These are phyloP conservation scores for Clupea harengus DNA, from an alignment of 2,113 vertebrate species.

Conservation along the genomic window DNA sequence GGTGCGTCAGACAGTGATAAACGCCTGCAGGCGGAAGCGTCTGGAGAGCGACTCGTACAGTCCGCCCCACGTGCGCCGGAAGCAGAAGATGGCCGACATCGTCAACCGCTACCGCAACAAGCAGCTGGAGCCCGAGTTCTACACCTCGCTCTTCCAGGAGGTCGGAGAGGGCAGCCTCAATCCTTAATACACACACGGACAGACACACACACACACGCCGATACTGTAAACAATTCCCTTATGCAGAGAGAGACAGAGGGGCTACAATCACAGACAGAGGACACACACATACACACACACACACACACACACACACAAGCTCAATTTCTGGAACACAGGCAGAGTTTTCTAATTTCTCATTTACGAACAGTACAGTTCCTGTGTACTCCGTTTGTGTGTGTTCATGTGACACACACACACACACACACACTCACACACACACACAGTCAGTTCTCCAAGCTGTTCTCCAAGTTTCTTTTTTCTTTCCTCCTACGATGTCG, in stretches of 20 bases:
- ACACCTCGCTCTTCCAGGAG: conserved; percentile 88
- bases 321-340: too few species aligned
- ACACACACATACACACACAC: neutral
- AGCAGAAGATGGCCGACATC: conserved; percentile 88
- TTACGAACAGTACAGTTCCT: too few species aligned
- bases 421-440: neutral
- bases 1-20: conserved; percentile 87
- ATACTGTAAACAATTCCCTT: neutral
- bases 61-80: conserved; percentile 84
- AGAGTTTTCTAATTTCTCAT: too few species aligned
- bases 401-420: neutral
- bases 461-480: neutral
- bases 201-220: neutral
- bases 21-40: conserved; percentile 84
- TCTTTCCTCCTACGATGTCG: neutral
- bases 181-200: conserved; percentile 62
- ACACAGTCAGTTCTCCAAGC: neutral
- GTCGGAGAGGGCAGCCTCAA: conserved; percentile 79
- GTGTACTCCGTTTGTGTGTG: too few species aligned
- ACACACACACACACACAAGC: neutral
- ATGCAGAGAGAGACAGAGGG: neutral
- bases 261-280: neutral
- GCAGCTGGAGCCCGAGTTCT: conserved; percentile 87
- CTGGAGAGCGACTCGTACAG: conserved; percentile 88
- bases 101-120: conserved; percentile 87